Percentiles rank a stretch among this genome's conserved stretches.
Conservation (phyloP, 1,140 invertebrate species). For the Colletes gigas region DNA sequence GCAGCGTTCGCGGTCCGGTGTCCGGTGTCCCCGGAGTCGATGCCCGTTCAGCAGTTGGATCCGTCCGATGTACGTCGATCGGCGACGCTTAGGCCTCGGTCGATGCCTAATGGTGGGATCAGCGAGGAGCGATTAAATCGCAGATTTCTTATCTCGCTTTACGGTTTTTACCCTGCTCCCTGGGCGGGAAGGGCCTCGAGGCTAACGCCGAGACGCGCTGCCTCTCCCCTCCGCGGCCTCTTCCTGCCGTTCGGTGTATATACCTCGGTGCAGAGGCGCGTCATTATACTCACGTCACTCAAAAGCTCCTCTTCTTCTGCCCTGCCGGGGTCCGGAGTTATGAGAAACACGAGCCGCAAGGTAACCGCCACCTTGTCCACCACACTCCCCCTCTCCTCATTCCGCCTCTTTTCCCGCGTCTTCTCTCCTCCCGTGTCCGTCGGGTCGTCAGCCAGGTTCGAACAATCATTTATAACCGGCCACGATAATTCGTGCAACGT, state of each 20-base stretch:
- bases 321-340: conserved; percentile 66
- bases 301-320: conserved; percentile 64
- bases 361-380: conserved; percentile 65
- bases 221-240: conserved; percentile 9
- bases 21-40: conserved; percentile 23
- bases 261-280: conserved; percentile 61
- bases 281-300: conserved; percentile 79
- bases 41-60: not conserved
- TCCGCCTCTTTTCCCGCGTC: conserved; percentile 3
- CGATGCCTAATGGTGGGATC: conserved; percentile 65
- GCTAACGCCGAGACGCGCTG: conserved; percentile 64
- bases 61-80: conserved; percentile 36
- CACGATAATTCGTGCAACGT: conserved; percentile 65
- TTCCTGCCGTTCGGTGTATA: conserved; percentile 12
- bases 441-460: conserved; percentile 34
- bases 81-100: conserved; percentile 34
- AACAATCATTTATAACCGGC: conserved; percentile 75
- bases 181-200: conserved; percentile 68
- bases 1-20: not conserved
- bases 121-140: conserved; percentile 68
- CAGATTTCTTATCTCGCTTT: conserved; percentile 67
- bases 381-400: conserved; percentile 31
- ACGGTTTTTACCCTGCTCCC: conserved; percentile 68
- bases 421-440: conserved; percentile 31
- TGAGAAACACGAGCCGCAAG: conserved; percentile 73